Percentiles rank a stretch among this genome's conserved stretches.
These are phyloP conservation scores for Neomorphus geoffroyi DNA, from an alignment of 2,797 vertebrate species.

Conservation along the genomic window DNA sequence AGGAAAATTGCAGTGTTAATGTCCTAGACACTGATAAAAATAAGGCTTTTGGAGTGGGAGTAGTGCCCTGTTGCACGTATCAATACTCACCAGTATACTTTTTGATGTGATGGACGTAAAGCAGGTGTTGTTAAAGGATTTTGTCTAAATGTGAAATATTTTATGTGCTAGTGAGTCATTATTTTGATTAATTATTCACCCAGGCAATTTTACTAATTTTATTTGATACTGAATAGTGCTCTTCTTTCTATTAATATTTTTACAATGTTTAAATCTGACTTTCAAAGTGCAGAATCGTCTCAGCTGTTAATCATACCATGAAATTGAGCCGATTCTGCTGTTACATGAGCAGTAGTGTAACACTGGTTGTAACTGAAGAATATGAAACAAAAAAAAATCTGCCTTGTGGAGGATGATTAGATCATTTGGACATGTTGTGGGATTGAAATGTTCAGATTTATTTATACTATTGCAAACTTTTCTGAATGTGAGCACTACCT, in stretches of 20 bases:
- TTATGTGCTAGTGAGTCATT: background rate
- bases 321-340: background rate
- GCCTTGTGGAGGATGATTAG: background rate
- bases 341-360: background rate
- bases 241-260: conserved; percentile 16
- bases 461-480: conserved; percentile 48
- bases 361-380: background rate
- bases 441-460: background rate
- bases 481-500: background rate
- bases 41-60: background rate
- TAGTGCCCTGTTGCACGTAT: conserved; percentile 67
- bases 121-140: conserved; percentile 34
- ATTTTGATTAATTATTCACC: conserved; percentile 41
- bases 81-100: conserved; percentile 30
- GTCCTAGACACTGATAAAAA: background rate
- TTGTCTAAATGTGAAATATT: background rate
- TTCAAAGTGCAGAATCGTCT: conserved; percentile 28
- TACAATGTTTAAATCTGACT: conserved; percentile 28
- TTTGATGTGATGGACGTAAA: background rate
- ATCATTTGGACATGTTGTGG: background rate
- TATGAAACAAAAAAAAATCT: background rate
- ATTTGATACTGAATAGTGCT: background rate
- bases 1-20: background rate
- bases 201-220: conserved; percentile 23
- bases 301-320: background rate